Conservation (phyloP, 2,113 vertebrate species). For the Trematocara nigrifrons region DNA sequence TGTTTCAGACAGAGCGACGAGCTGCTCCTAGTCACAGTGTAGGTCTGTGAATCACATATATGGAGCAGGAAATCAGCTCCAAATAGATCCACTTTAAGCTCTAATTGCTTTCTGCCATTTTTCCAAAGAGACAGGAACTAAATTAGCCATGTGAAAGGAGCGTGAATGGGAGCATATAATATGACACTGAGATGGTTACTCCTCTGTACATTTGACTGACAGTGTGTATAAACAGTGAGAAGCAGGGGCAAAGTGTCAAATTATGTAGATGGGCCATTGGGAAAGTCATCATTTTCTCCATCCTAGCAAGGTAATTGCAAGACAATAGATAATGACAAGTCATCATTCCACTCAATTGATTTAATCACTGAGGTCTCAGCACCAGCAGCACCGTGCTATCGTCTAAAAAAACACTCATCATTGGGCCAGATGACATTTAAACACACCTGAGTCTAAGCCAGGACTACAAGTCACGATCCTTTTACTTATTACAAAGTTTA, state of each 20-base stretch:
- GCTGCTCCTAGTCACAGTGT: neutral
- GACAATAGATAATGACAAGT: slow-evolving; percentile 40
- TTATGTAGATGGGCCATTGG: slow-evolving; percentile 12
- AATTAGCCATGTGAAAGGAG: neutral
- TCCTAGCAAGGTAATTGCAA: slow-evolving; percentile 33
- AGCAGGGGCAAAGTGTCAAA: neutral
- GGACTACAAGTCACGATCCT: neutral
- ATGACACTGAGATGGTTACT: neutral
- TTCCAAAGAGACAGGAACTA: neutral
- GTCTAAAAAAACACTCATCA: slow-evolving; percentile 8
- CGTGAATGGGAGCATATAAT: neutral
- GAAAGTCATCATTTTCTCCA: slow-evolving; percentile 22
- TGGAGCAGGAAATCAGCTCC: neutral
- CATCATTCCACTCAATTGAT: slow-evolving; percentile 53
- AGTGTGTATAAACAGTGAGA: neutral
- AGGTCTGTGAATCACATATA: neutral
- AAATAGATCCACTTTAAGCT: neutral
- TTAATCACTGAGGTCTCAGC: slow-evolving; percentile 26
- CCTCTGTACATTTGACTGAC: neutral
- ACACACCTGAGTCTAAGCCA: neutral
- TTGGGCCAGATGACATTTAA: neutral
- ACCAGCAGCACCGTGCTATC: neutral
- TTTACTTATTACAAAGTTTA: neutral
- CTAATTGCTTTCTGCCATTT: neutral
- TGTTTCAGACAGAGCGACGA: neutral